Conservation (phyloP, 2,113 vertebrate species). For the Tenrec ecaudatus region DNA sequence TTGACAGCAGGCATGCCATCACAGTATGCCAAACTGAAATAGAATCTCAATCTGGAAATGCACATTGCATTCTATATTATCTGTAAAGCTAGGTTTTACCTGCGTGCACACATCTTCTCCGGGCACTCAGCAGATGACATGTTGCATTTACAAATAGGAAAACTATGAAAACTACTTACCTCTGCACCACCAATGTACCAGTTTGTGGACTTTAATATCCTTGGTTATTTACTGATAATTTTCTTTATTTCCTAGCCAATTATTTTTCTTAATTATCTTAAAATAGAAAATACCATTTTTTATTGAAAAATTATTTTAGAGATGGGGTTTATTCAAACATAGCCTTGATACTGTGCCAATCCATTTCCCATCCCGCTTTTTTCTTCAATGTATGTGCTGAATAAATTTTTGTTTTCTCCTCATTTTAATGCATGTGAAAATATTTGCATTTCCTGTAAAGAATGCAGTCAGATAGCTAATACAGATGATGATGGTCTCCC, state of each 20-base stretch:
- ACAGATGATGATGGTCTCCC: background rate
- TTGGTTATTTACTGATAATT: constrained; percentile 31
- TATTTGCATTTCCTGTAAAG: background rate
- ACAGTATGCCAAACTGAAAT: no score
- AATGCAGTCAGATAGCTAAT: accelerated
- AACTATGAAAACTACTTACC: background rate
- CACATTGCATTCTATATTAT: background rate
- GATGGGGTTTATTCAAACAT: background rate
- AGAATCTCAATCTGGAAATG: no score
- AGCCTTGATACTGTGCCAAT: accelerated
- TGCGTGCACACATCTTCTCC: accelerated
- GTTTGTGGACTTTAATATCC: background rate
- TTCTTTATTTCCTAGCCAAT: background rate
- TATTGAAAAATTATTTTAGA: background rate
- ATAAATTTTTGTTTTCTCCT: background rate
- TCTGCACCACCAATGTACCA: background rate
- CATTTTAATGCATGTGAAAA: background rate
- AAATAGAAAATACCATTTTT: background rate
- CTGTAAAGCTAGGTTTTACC: background rate
- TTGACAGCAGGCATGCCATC: no score
- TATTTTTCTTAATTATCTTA: background rate
- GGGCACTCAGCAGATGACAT: background rate
- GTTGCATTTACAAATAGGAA: background rate
- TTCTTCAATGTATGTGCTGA: accelerated
- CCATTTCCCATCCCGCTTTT: background rate